These are phyloP conservation scores for Florisuga fusca DNA, from an alignment of 2,797 vertebrate species.

Conservation along the genomic window DNA sequence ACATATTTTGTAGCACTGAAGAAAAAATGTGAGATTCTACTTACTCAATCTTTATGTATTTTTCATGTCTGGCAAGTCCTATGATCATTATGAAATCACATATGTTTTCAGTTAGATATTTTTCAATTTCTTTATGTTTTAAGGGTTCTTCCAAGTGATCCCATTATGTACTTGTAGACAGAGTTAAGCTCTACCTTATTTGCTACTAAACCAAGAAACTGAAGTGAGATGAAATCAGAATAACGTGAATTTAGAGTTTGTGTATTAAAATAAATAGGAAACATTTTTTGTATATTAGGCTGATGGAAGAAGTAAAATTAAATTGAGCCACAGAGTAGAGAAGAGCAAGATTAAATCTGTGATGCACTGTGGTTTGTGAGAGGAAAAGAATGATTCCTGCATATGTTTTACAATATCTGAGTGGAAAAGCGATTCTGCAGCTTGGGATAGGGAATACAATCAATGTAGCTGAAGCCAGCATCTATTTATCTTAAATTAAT, in stretches of 20 bases:
- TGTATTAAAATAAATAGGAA: slow-evolving; percentile 53
- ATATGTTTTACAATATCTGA: slow-evolving; percentile 68
- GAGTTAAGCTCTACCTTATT: slow-evolving; percentile 27
- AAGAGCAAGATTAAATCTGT: slow-evolving; percentile 68
- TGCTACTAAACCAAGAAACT: slow-evolving; percentile 37
- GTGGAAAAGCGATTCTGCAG: slow-evolving; percentile 49
- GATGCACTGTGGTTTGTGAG: slow-evolving; percentile 55
- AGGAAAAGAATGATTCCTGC: slow-evolving; percentile 60
- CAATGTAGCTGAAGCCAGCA: slow-evolving; percentile 58
- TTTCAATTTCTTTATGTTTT: not conserved
- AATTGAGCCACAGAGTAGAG: slow-evolving; percentile 26
- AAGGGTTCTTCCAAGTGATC: not conserved
- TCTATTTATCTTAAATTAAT: slow-evolving; percentile 78
- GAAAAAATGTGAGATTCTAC: not conserved
- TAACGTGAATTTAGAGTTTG: slow-evolving; percentile 52
- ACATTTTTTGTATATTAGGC: slow-evolving; percentile 47
- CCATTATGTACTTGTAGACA: not conserved
- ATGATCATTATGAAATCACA: not conserved
- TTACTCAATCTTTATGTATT: not conserved
- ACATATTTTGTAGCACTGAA: not conserved
- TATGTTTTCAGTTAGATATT: not conserved
- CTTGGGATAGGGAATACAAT: slow-evolving; percentile 65
- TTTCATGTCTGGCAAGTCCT: not conserved
- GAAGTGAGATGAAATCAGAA: slow-evolving; percentile 43
- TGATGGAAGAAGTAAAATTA: slow-evolving; percentile 65